Percentiles rank a stretch among this genome's conserved stretches.
Conservation (phyloP, 2,888 invertebrate genomes). For the Trachelus stipa region DNA sequence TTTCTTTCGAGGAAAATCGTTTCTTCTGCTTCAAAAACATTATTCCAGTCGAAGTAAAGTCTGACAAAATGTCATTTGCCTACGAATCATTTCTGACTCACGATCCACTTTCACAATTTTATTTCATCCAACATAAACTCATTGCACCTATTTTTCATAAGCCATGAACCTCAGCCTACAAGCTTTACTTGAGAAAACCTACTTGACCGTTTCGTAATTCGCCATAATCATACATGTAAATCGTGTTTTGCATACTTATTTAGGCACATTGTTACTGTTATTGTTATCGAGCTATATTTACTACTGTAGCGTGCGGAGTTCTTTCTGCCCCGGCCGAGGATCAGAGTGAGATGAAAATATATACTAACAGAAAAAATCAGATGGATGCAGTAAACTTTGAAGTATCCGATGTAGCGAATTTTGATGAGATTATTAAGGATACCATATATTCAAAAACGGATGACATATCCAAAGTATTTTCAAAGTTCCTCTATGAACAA, state of each 20-base stretch:
- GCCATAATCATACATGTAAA: neutral
- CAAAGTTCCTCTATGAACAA: neutral
- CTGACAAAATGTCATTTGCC: neutral
- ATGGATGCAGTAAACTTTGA: neutral
- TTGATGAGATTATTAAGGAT: neutral
- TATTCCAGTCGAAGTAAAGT: neutral
- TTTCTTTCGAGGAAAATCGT: neutral
- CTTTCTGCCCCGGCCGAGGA: neutral
- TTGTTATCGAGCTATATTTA: neutral
- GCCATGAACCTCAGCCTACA: neutral
- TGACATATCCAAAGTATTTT: neutral
- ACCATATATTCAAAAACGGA: neutral
- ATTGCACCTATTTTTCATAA: neutral
- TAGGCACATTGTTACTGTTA: neutral
- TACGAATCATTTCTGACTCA: neutral
- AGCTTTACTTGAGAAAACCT: neutral
- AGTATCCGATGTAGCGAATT: neutral
- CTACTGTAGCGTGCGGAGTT: neutral
- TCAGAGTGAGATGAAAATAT: neutral
- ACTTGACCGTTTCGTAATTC: neutral
- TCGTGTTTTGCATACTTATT: neutral
- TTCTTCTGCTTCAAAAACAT: neutral
- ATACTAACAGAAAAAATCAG: neutral
- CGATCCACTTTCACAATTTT: conserved; percentile 1
- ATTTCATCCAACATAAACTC: neutral